A percentile compares a stretch with the other conserved stretches of the same genome.
Evolutionary conservation across 1,140 invertebrate species (phyloP).

Genomic region (Drosophila littoralis): DNA sequence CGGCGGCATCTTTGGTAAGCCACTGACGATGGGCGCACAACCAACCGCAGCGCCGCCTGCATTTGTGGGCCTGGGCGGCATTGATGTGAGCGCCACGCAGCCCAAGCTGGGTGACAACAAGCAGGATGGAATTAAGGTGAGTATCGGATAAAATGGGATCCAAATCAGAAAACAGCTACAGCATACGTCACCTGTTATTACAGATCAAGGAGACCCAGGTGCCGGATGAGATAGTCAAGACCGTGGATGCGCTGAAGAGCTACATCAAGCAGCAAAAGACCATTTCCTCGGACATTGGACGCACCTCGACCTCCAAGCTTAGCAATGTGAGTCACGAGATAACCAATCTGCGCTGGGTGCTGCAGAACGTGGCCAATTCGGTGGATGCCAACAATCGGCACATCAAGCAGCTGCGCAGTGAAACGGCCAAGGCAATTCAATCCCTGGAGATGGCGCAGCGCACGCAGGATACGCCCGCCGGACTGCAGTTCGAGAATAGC

Average conservation of each 20-base stretch:
- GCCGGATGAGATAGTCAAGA: conserved; percentile 89
- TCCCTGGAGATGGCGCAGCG: conserved; percentile 91
- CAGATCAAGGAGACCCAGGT: conserved; percentile 89
- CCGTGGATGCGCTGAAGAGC: conserved; percentile 88
- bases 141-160: background rate
- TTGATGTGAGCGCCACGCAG: conserved; percentile 86
- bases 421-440: conserved; percentile 90
- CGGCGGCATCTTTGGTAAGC: conserved; percentile 82
- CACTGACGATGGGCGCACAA: conserved; percentile 39
- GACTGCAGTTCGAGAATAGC: conserved; percentile 91
- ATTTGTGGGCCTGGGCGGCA: conserved; percentile 87
- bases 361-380: conserved; percentile 86
- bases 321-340: conserved; percentile 77
- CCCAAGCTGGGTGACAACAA: conserved; percentile 86
- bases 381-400: conserved; percentile 87
- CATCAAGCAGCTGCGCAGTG: conserved; percentile 89
- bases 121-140: conserved; percentile 86
- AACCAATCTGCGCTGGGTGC: conserved; percentile 73
- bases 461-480: conserved; percentile 90
- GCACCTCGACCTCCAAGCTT: conserved; percentile 84
- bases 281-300: conserved; percentile 91
- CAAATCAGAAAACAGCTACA: background rate
- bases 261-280: conserved; percentile 93
- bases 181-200: background rate
- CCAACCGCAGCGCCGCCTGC: conserved; percentile 55